Percentiles rank a stretch among this genome's conserved stretches.
Conservation (phyloP, 35 echinoderm and acorn worm genomes). For the Patiria miniata region DNA sequence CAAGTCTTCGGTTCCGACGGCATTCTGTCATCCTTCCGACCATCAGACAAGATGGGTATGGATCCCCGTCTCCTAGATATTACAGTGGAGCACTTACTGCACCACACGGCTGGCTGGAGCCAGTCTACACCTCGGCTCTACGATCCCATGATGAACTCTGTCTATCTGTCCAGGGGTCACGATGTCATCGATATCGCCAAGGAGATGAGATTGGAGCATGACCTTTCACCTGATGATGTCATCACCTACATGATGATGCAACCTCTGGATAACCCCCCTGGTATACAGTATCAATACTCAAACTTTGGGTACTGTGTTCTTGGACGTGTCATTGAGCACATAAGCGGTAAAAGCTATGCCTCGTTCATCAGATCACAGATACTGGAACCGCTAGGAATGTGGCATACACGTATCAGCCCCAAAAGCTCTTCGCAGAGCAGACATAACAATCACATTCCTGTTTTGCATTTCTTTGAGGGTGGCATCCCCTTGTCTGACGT, state of each 20-base stretch:
- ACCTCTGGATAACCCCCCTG: constrained; percentile 63
- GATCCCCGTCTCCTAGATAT: constrained; percentile 77
- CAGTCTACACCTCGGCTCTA: constrained; percentile 45
- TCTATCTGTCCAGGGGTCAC: constrained; percentile 76
- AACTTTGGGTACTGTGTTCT: constrained; percentile 92
- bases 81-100: constrained; percentile 74
- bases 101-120: constrained; percentile 86
- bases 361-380: constrained; percentile 67
- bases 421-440: background rate
- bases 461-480: constrained; percentile 23
- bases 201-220: constrained; percentile 58
- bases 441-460: background rate
- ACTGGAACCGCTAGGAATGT: constrained; percentile 90
- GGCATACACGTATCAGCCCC: constrained; percentile 61
- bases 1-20: constrained; percentile 78
- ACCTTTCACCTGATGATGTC: constrained; percentile 49
- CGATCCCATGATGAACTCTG: constrained; percentile 77
- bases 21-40: constrained; percentile 49
- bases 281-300: constrained; percentile 80
- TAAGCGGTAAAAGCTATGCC: constrained; percentile 55
- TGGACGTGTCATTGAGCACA: constrained; percentile 69
- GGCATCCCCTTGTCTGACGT: constrained; percentile 12
- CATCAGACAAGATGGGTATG: constrained; percentile 25
- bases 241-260: constrained; percentile 71
- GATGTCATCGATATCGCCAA: constrained; percentile 76